Conservation (phyloP, 2,888 invertebrate species). For the Drosophila maculinotata region DNA sequence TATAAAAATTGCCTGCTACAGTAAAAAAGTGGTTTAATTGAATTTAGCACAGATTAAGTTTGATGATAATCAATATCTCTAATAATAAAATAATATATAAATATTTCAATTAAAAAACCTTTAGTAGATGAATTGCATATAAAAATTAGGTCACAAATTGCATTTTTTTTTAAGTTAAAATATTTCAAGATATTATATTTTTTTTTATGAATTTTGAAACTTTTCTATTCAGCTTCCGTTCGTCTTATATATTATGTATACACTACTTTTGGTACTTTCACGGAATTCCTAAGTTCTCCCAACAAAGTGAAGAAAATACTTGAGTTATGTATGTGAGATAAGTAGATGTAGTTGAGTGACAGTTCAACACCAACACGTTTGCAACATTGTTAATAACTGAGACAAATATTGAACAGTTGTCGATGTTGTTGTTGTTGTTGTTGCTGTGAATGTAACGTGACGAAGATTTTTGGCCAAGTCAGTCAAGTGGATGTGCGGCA, state of each 20-base stretch:
- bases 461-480: slow-evolving; percentile 33
- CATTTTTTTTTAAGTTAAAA: no score
- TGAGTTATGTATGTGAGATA: slow-evolving; percentile 1
- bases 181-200: no score
- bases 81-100: no score
- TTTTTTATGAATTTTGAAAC: no score
- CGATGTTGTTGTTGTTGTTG: slow-evolving; percentile 16
- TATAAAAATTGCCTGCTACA: no score
- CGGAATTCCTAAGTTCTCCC: slow-evolving; percentile 5
- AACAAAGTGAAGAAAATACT: neutral
- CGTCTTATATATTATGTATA: neutral
- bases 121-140: no score
- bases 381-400: slow-evolving; percentile 48
- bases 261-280: slow-evolving; percentile 4
- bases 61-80: no score
- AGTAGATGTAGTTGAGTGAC: slow-evolving; percentile 21
- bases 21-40: no score
- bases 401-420: slow-evolving; percentile 40
- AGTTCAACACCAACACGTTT: slow-evolving; percentile 30
- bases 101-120: no score
- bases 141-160: no score
- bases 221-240: slow-evolving; percentile 11
- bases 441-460: slow-evolving; percentile 17
- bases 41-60: no score
- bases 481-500: slow-evolving; percentile 26